Percentiles rank a stretch among this genome's conserved stretches.
phyloP scores from a whole-genome alignment of 2,797 vertebrate species.

The Anguilla pacifica region DNA sequence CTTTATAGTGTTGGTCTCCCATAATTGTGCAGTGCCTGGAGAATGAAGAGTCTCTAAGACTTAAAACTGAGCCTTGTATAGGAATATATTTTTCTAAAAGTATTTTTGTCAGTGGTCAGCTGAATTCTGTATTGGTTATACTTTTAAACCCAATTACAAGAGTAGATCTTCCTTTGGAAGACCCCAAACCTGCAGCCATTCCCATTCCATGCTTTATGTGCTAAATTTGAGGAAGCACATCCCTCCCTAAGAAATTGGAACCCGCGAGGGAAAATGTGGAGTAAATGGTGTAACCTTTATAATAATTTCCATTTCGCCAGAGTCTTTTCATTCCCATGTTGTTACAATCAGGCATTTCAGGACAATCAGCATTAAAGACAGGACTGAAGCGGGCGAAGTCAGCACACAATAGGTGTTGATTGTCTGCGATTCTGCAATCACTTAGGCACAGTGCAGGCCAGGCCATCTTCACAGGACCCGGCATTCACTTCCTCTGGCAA shows the following conservation, averaged over 20 bases:
- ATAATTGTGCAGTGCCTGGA: neutral
- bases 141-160: neutral
- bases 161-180: neutral
- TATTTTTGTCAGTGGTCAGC: neutral
- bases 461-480: neutral
- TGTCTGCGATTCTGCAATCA: conserved; percentile 35
- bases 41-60: neutral
- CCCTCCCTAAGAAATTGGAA: neutral
- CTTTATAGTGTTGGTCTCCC: neutral
- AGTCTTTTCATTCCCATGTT: conserved; percentile 25
- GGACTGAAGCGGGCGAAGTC: conserved; percentile 42
- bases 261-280: neutral
- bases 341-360: conserved; percentile 28
- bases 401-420: conserved; percentile 44
- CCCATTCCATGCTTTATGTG: neutral
- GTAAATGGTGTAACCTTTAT: conserved; percentile 22
- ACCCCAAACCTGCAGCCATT: neutral
- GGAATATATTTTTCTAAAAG: neutral
- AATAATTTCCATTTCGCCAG: conserved; percentile 12
- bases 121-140: neutral
- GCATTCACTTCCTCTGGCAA: neutral
- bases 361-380: conserved; percentile 29
- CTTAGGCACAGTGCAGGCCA: conserved; percentile 5
- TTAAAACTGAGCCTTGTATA: neutral
- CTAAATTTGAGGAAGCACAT: neutral